Evolutionary conservation across 30 jellyfish, hydroid and myxozoan genomes (phyloP), one percentile per base, ranked within the genome.

Genomic region (Hydractinia symbiolongicarpus): DNA sequence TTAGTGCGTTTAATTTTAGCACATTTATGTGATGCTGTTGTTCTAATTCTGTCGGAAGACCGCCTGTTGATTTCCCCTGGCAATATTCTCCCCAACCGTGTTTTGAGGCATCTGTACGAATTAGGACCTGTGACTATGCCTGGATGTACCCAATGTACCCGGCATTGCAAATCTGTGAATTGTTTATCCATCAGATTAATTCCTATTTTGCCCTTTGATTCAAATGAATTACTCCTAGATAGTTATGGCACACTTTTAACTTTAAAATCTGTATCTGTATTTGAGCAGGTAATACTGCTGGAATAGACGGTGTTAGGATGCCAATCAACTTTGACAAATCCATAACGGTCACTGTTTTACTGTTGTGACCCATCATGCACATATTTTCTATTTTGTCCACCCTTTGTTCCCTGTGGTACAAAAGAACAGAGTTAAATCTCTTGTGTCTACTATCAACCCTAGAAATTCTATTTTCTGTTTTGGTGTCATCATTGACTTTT

Each of bases 71-170:
- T 71, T 14, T 58, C 80, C 80, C 61, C 5, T 30, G 60, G 51
- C 61, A 20, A 71, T 71, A 60, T 49, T 69, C 80, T n/a, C 80
- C 80, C 80, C 80, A 71, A 5, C 56, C 80, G 4, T 30, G 17
- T 50, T 71, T 71, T 69, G 80, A 71, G 56, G 80, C 80, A 71
- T 71, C 80, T 71, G 80, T 20, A n/a, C 17, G 61, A 20, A 71
- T 71, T 7, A 50, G 15, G 4, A 71, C 17, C 30, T 71, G 56
- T 20, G 80, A 60, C 30, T 54, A 8, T 19, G 80, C 17, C 61
- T 19, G 51, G 61, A n/a, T 50, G n/a, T n/a, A n/a, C n/a, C n/a
- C n/a, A 20, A 71, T 15, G 4, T 54, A 49, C 17, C 55, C 5
- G 40, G 60, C 80, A 53, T 71, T 71, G 9, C 61, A 20, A 30